Conservation (phyloP, 2,797 vertebrate species). For the Pachyuromys duprasi region DNA sequence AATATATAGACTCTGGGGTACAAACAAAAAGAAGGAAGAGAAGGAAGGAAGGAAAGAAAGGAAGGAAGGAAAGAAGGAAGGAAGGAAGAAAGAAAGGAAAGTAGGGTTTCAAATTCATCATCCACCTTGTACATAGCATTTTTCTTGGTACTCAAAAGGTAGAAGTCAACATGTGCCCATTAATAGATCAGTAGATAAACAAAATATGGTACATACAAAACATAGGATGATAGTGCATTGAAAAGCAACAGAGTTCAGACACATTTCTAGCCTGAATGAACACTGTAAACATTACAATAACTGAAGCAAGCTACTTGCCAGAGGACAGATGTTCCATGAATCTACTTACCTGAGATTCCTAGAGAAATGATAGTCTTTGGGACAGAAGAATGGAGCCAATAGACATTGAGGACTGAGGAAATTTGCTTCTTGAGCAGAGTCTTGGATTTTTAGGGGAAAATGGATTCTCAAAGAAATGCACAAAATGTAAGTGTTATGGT, state of each 20-base stretch:
- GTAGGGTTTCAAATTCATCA: not conserved
- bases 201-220: not conserved
- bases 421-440: not conserved
- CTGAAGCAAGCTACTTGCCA: not conserved
- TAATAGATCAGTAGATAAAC: not conserved
- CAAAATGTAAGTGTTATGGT: not conserved
- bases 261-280: not conserved
- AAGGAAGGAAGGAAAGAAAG: not conserved
- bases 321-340: not conserved
- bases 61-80: not conserved
- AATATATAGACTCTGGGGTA: not conserved
- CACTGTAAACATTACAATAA: not conserved
- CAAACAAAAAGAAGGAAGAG: not conserved
- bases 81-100: not conserved
- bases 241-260: not conserved
- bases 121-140: not conserved
- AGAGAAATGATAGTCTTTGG: not conserved
- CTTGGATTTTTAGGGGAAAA: not conserved
- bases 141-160: not conserved
- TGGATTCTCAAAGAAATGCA: not conserved
- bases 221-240: not conserved
- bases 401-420: not conserved
- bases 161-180: not conserved
- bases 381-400: not conserved
- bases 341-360: not conserved